These are phyloP conservation scores for Mongoloraphidia duomilia DNA, from an alignment of 2,888 invertebrate genomes.

Conservation along the genomic window DNA sequence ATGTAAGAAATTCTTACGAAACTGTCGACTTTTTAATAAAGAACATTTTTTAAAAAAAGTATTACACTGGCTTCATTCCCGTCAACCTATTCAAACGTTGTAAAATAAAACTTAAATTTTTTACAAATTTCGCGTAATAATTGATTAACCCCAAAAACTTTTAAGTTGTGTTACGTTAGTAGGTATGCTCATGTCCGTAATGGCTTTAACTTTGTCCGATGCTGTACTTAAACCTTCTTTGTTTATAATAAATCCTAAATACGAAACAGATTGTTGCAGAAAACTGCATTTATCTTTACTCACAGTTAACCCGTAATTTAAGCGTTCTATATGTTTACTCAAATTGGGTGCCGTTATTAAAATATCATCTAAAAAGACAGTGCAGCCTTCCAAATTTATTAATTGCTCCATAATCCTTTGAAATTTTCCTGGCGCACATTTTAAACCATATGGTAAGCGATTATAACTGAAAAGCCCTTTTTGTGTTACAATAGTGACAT, in stretches of 20 bases:
- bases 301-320: too few species aligned
- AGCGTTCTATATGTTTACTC: too few species aligned
- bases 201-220: neutral
- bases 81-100: constrained; percentile 20
- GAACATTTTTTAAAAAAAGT: too few species aligned
- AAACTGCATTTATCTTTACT: too few species aligned
- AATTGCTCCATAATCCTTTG: constrained; percentile 19
- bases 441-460: constrained; percentile 18
- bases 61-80: too few species aligned
- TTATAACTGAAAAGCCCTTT: constrained; percentile 5
- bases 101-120: constrained; percentile 20
- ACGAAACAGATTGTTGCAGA: too few species aligned
- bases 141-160: neutral
- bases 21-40: too few species aligned
- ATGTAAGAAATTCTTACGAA: too few species aligned
- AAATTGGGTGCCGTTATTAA: constrained; percentile 14
- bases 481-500: constrained; percentile 8
- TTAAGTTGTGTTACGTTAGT: neutral
- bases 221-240: neutral
- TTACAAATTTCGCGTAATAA: neutral
- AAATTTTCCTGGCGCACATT: constrained; percentile 20
- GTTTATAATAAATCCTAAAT: neutral
- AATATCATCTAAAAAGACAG: constrained; percentile 19
- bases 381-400: constrained; percentile 16
- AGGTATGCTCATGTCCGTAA: neutral